Conservation (phyloP, 2,113 vertebrate species). For the Rhinichthys klamathensis region DNA sequence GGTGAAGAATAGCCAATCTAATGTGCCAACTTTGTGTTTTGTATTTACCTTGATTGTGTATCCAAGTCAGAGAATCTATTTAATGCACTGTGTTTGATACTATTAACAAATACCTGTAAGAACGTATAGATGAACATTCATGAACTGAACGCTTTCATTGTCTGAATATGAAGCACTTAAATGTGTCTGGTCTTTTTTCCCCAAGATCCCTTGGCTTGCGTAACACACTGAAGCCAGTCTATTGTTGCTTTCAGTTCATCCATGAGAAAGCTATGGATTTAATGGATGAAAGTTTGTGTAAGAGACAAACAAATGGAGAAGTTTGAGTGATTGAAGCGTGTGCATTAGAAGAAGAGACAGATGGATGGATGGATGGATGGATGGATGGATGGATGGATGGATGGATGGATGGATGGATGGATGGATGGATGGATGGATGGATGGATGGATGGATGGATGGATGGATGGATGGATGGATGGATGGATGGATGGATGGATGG, state of each 20-base stretch:
- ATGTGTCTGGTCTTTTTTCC: not conserved
- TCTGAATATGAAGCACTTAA: not conserved
- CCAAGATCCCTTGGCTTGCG: not conserved
- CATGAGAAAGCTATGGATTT: constrained; percentile 61
- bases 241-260: constrained; percentile 55
- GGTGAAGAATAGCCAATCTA: not conserved
- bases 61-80: not conserved
- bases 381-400: rapidly evolving
- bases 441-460: no score
- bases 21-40: not conserved
- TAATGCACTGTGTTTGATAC: not conserved
- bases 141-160: not conserved
- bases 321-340: constrained; percentile 41
- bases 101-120: not conserved
- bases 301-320: constrained; percentile 28
- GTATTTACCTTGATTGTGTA: not conserved
- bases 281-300: constrained; percentile 54
- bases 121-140: not conserved
- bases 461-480: no score
- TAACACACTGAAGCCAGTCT: constrained; percentile 40
- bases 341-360: not conserved
- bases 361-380: no score
- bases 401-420: no score
- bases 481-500: no score
- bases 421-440: no score